Conservation (phyloP, 2,113 vertebrate genomes). For the Xenopus laevis region DNA sequence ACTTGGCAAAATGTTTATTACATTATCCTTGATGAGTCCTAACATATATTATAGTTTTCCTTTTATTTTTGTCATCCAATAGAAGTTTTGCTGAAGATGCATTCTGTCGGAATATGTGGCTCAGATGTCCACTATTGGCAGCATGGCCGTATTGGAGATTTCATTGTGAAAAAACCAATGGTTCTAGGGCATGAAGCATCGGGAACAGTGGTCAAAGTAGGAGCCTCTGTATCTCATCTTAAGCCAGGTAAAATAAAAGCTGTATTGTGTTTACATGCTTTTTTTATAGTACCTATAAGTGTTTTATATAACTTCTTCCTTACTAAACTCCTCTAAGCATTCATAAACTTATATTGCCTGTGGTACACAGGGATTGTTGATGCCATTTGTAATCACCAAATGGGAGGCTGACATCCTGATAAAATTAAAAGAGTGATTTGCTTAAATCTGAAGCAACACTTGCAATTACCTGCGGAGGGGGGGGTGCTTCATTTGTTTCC, state of each 20-base stretch:
- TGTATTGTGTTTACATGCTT: neutral
- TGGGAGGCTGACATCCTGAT: too few species aligned
- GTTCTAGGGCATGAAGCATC: constrained; percentile 90
- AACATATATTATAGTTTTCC: too few species aligned
- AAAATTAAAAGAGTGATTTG: too few species aligned
- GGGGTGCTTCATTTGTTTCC: too few species aligned
- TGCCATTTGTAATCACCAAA: too few species aligned
- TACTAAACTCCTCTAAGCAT: too few species aligned
- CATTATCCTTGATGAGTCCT: too few species aligned
- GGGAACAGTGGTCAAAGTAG: constrained; percentile 81
- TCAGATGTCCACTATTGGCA: constrained; percentile 96
- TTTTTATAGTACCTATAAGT: neutral
- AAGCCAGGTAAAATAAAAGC: constrained; percentile 63
- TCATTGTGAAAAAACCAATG: constrained; percentile 81
- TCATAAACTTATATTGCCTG: too few species aligned
- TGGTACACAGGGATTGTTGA: too few species aligned
- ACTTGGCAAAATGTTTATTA: too few species aligned
- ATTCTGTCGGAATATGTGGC: constrained; percentile 94
- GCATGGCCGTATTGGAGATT: constrained; percentile 82
- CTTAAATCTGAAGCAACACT: too few species aligned
- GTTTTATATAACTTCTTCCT: neutral
- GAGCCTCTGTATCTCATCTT: constrained; percentile 78
- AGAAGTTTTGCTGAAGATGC: constrained; percentile 92
- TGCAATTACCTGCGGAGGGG: too few species aligned
- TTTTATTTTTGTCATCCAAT: constrained; percentile 30